Base-by-base conservation (phyloP, 1,140 invertebrate species). In the Tetramorium parvispinum region DNA sequence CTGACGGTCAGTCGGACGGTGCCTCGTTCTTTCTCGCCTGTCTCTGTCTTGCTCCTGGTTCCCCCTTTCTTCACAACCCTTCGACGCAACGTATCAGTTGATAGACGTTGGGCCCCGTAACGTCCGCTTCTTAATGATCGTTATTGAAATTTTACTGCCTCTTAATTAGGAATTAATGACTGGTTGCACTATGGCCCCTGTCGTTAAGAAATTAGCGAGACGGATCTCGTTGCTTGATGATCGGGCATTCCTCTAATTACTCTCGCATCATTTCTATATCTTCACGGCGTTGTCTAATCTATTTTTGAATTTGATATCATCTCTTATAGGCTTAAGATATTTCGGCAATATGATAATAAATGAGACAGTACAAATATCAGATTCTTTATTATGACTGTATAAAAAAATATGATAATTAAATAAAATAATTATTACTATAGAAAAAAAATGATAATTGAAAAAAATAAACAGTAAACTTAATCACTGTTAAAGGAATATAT, bases 131-230 rank as follows among this genome's bases (percentile, higher is more conserved):
- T 94, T 95, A 95, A 95, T 94, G 94, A 94, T 92, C 94, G 94
- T 95, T 95, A 95, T 95, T 95, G 94, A 95, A 95, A 95, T 95
- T 95, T 95, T 95, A 95, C 91, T 93, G 92, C 92, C 87, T 93
- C 93, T 95, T 95, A 95, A 95, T 95, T 95, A 93, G 92, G 94
- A 95, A 94, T 94, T 95, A 95, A 95, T 94, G 93, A 90, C 87
- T 85, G 89, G 93, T 94, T 94, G 89, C 87, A 81, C 85, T 85
- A 66, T 87, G 87, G 89, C 91, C 91, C 92, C 91, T 92, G 89
- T 93, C 92, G 89, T 93, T 92, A 89, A 83, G 87, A 90, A 92
- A 91, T 91, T 91, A 90, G 73, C 86, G 63, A 59, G 86, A 68
- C 75, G 77, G 61, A 87, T 68, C 82, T 75, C 78, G 53, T 71